Percentiles rank a stretch among this genome's conserved stretches.
Conservation (phyloP, 2,888 invertebrate genomes). For the Dexiosoma caninum region DNA sequence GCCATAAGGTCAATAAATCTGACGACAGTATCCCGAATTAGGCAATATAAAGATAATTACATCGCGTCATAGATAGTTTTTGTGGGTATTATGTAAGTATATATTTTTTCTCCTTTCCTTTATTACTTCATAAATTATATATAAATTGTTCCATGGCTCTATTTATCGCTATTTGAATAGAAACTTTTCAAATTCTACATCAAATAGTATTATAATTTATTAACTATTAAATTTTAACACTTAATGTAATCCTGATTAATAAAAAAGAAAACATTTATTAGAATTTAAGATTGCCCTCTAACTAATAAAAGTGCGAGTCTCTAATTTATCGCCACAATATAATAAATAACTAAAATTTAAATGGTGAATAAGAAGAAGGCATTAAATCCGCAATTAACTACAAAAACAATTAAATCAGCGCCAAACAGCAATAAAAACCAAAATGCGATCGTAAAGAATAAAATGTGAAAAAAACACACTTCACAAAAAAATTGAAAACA, state of each 20-base stretch:
- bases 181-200: background rate
- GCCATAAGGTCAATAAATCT: too few relatives aligned
- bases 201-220: constrained; percentile 1
- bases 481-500: background rate
- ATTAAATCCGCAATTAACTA: constrained; percentile 54
- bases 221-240: constrained; percentile 27
- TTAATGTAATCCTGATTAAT: constrained; percentile 37
- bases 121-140: too few relatives aligned
- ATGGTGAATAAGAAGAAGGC: background rate
- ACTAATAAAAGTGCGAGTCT: constrained; percentile 5
- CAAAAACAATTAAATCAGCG: constrained; percentile 60
- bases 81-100: too few relatives aligned
- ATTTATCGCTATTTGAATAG: background rate
- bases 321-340: constrained; percentile 35
- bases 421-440: constrained; percentile 55
- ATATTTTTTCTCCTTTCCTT: too few relatives aligned
- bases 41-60: too few relatives aligned
- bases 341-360: constrained; percentile 46
- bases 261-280: constrained; percentile 19
- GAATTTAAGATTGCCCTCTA: background rate
- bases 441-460: constrained; percentile 37
- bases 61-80: too few relatives aligned
- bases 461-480: constrained; percentile 25
- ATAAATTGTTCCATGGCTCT: background rate
- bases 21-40: too few relatives aligned